phyloP scores from a whole-genome alignment of 2,888 invertebrate species.

The Drosophila mercatorum region DNA sequence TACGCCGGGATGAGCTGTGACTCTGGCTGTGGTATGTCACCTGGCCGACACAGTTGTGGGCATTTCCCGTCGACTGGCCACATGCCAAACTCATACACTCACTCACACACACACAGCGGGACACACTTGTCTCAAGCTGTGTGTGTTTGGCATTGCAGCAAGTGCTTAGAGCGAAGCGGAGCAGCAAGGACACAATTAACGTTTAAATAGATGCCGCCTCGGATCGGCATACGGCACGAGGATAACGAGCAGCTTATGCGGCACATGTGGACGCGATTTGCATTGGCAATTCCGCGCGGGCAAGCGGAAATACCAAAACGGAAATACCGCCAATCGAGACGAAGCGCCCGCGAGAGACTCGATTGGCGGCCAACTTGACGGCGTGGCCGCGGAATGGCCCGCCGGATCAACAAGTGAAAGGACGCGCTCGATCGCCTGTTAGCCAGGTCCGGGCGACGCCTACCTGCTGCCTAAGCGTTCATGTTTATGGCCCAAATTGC shows the following conservation, averaged over 20 bases:
- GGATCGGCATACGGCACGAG: constrained; percentile 1
- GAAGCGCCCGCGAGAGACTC: constrained; percentile 12
- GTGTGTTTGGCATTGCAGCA: constrained; percentile 6
- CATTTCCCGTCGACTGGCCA: constrained; percentile 24
- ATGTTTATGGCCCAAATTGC: constrained; percentile 44
- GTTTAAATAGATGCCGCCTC: constrained; percentile 44
- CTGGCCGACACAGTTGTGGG: constrained; percentile 21
- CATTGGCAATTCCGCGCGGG: constrained; percentile 38
- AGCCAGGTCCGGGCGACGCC: not conserved
- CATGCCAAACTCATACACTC: constrained; percentile 8
- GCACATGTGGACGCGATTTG: constrained; percentile 40
- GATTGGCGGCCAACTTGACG: constrained; percentile 52
- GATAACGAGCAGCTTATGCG: constrained; percentile 42
- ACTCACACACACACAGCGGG: not conserved
- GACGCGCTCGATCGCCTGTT: not conserved
- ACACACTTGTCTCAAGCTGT: constrained; percentile 28
- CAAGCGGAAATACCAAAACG: constrained; percentile 38
- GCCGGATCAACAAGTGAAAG: constrained; percentile 63
- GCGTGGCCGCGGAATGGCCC: constrained; percentile 50
- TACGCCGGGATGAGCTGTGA: constrained; percentile 17
- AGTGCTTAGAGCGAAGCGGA: constrained; percentile 17
- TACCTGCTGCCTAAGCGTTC: constrained; percentile 37
- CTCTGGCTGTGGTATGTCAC: constrained; percentile 3
- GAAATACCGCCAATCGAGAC: constrained; percentile 35
- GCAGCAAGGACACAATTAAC: constrained; percentile 50